Percentiles rank a stretch among this genome's conserved stretches.
Conservation (phyloP, 2,797 vertebrate genomes). For the Anomalospiza imberbis region DNA sequence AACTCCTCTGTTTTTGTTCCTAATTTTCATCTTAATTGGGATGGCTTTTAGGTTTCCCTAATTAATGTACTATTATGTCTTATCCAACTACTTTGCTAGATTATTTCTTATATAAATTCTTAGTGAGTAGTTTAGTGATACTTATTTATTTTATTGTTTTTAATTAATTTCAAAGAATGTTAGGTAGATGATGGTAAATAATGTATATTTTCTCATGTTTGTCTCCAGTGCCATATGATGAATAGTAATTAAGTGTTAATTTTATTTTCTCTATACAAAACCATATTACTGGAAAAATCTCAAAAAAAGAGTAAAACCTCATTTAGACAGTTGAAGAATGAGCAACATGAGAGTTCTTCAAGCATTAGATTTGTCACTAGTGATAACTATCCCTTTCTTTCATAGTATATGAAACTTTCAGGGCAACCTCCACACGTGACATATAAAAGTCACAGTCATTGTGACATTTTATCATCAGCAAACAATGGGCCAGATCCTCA, state of each 20-base stretch:
- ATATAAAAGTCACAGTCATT: not conserved
- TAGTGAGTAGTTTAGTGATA: not conserved
- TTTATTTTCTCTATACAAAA: constrained; percentile 5
- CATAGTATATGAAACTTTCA: not conserved
- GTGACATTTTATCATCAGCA: not conserved
- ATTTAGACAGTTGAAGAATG: not conserved
- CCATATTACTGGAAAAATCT: not conserved
- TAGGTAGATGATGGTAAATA: not conserved
- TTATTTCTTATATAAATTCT: not conserved
- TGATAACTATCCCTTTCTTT: not conserved
- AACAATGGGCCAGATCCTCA: not conserved
- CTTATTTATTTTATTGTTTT: not conserved
- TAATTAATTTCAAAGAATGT: not conserved
- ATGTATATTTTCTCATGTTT: not conserved
- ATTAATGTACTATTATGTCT: not conserved
- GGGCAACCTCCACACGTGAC: not conserved
- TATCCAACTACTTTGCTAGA: not conserved
- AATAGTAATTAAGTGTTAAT: not conserved
- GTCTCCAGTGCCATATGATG: not conserved
- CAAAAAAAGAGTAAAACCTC: not conserved
- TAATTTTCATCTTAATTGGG: not conserved
- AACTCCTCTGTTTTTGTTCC: not conserved
- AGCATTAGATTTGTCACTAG: not conserved
- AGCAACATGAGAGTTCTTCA: not conserved
- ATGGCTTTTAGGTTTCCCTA: not conserved